Evolutionary conservation across 2,888 invertebrate species (phyloP).

Genomic region (Electrophaes corylata): DNA sequence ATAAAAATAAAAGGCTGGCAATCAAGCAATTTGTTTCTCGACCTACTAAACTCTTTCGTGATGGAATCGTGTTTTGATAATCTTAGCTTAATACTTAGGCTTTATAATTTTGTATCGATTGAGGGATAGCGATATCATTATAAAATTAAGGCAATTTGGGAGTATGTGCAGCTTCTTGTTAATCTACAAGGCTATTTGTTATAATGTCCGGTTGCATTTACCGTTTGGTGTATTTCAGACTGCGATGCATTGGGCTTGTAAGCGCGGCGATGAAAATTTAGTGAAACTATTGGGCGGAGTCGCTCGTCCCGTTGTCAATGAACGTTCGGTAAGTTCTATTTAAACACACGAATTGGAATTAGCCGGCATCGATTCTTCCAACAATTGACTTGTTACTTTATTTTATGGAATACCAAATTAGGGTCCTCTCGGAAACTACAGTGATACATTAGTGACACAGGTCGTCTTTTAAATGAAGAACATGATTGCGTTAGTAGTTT

Average conservation of each 20-base stretch:
- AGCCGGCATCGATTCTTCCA: neutral
- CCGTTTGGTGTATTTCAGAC: constrained; percentile 86
- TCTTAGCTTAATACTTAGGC: constrained; percentile 61
- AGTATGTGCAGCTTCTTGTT: constrained; percentile 38
- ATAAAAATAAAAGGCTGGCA: constrained; percentile 79
- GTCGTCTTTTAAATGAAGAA: constrained; percentile 24
- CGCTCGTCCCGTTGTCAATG: constrained; percentile 91
- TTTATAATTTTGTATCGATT: constrained; percentile 61
- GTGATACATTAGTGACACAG: neutral
- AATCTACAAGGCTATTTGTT: constrained; percentile 32
- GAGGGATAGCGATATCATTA: constrained; percentile 50
- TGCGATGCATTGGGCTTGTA: constrained; percentile 98
- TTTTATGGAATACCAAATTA: neutral
- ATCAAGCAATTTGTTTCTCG: constrained; percentile 82
- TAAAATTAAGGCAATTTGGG: constrained; percentile 36
- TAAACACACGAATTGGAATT: neutral
- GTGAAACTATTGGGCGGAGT: constrained; percentile 96
- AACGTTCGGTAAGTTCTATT: constrained; percentile 88
- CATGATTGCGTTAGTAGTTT: constrained; percentile 19
- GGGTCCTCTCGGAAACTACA: neutral
- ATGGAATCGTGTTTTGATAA: constrained; percentile 64
- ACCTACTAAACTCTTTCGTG: constrained; percentile 78
- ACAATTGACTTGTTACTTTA: neutral
- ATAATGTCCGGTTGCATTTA: constrained; percentile 22
- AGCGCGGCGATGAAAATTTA: constrained; percentile 95